Conservation (phyloP, 2,888 invertebrate genomes). For the Dendrolimus houi region DNA sequence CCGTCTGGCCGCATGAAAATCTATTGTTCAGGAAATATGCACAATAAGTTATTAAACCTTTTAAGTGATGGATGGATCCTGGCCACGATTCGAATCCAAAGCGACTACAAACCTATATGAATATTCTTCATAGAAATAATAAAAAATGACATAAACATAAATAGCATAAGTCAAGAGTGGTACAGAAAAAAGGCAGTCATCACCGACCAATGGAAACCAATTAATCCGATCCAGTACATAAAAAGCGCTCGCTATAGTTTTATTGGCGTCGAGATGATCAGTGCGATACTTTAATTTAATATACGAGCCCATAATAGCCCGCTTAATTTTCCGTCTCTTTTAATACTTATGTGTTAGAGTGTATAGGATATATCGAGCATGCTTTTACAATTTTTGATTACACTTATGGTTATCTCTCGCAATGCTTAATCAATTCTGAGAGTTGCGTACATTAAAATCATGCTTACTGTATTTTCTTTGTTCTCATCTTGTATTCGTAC, state of each 20-base stretch:
- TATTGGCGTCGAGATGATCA: conserved; percentile 47
- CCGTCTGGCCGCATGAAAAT: no score
- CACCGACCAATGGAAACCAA: conserved; percentile 49
- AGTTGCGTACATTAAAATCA: background rate
- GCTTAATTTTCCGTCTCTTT: conserved; percentile 21
- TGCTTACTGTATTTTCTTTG: no score
- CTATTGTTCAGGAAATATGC: no score
- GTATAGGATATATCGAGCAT: conserved; percentile 13
- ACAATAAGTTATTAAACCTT: no score
- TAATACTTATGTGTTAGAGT: conserved; percentile 16
- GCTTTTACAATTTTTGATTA: conserved; percentile 16
- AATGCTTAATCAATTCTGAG: background rate
- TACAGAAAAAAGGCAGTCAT: background rate
- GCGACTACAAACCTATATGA: no score
- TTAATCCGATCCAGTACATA: conserved; percentile 46
- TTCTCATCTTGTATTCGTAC: no score
- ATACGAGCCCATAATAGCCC: conserved; percentile 33
- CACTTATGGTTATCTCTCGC: conserved; percentile 7
- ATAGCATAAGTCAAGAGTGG: no score
- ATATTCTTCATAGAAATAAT: no score
- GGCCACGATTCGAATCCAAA: no score
- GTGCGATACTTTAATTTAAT: conserved; percentile 49
- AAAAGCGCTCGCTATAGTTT: conserved; percentile 39
- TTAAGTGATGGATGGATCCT: no score
- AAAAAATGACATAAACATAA: no score